Conservation (phyloP, 2,113 vertebrate species). For the Heteronetta atricapilla region DNA sequence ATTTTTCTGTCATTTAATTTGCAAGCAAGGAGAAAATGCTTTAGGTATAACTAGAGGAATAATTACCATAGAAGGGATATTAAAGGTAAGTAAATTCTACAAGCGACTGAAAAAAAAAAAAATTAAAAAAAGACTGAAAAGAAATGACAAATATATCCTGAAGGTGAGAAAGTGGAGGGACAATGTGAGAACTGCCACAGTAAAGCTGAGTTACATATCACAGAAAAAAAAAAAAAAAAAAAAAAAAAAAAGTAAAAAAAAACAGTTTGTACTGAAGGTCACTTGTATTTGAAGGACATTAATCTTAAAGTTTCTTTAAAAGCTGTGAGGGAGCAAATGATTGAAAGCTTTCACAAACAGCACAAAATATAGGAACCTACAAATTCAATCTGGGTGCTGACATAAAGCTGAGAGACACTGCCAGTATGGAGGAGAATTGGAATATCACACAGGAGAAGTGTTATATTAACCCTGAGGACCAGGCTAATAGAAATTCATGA, state of each 20-base stretch:
- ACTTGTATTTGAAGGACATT: background rate
- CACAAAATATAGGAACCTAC: background rate
- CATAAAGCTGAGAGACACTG: background rate
- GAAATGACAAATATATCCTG: background rate
- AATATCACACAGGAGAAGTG: background rate
- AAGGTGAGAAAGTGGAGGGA: background rate
- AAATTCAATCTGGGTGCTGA: background rate
- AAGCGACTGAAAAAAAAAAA: background rate
- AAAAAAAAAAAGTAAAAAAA: no score
- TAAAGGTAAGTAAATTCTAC: background rate
- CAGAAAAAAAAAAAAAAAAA: no score
- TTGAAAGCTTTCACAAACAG: background rate
- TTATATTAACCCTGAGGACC: background rate
- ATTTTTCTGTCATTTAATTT: background rate
- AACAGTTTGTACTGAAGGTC: background rate
- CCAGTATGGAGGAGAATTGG: background rate
- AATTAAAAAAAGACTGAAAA: background rate
- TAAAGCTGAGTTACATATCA: background rate
- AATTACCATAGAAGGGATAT: background rate
- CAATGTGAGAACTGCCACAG: background rate
- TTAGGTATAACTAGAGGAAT: background rate
- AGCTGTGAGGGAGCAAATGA: background rate
- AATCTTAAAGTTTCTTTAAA: background rate
- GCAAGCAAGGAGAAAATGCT: background rate
- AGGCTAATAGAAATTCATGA: background rate